Base-by-base conservation (phyloP, 2,888 invertebrate genomes). In the Sympetrum striolatum region DNA sequence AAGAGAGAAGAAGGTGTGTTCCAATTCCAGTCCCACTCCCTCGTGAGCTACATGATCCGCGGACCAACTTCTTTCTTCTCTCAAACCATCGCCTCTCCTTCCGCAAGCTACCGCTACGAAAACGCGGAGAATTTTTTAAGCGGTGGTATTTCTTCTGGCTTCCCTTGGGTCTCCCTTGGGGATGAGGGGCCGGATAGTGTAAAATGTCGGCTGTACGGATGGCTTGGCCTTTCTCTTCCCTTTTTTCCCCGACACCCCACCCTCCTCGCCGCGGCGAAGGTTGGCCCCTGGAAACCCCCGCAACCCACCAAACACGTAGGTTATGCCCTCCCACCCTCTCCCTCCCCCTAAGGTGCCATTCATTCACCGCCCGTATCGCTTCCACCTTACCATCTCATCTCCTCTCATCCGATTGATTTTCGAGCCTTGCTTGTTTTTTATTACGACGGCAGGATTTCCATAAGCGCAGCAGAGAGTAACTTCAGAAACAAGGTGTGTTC, bases 191-290 rank as follows among this genome's bases (percentile, higher is more conserved):
- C n/a, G 48, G 53, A 37, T n/a, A 81, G 81, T 25, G 53, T 53
- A 48, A 53, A 81, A 81, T 81, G 81, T 81, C 81, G 53, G 81
- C 81, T 48, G 81, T 48, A 81, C 81, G 44, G 81, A 81, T 81
- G 81, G 53, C 81, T 81, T 81, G 81, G 37, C 81, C 81, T 81
- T 81, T 81, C 81, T 31, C n/a, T 48, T 37, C 48, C 48, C 81
- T 53, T 15, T 48, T 10, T 48, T 15, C 18, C n/a, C 81, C 10
- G 44, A 44, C 44, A 44, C 44, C 81, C 35, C 80, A 31, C 35
- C 15, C 31, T 22, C 80, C 80, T 0, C 18, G 22, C 44, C 81
- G 4, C 81, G 18, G 37, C 44, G 18, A n/a, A 81, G 81, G 81
- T 81, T 37, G 37, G 81, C 81, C 80, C 80, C 39, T 39, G 81